Evolutionary conservation across 2,888 invertebrate genomes (phyloP), one percentile per base, ranked within the genome.

Genomic region (Drosophila algonquin): DNA sequence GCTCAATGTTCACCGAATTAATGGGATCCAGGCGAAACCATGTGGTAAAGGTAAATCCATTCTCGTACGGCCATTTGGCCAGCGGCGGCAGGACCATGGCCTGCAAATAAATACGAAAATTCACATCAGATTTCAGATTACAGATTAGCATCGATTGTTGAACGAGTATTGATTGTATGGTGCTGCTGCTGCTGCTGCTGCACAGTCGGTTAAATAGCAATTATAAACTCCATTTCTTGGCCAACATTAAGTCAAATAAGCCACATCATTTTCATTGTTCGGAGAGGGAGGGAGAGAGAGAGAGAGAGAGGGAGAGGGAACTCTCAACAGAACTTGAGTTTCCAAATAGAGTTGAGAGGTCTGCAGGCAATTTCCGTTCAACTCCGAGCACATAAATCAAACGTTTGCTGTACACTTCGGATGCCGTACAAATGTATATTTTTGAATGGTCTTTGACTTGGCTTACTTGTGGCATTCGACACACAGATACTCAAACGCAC

Each of bases 21-120:
- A 98, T 97, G 90, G 98, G 98, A 94, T 99, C 99, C 91, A 99
- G 94, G 75, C 99, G 95, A 93, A 99, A 98, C 99, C 99, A 99
- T 87, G 99, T 99, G 89, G 98, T 98, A 93, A 99, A 99, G 60
- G 99, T 99, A 95, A 99, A 99, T 69, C 99, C 99, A 93, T 96
- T 98, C 93, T 99, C 99, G 93, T 99, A 97, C 45, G 99, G 99
- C 99, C 99, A 99, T 92, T 97, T 96, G 75, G 98, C 97, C 91
- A 99, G 94, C 18, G 99, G 99, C 59, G 99, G 99, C 90, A 99
- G 94, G 52, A 99, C 98, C 90, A 99, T 95, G 71, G 98, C 99
- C 99, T 99, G 30, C 18, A 46, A 30, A 30, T 1, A n/a, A 9
- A 18, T 2, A 45, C 1, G 10, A 21, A 54, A 63, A 63, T 5